These are phyloP conservation scores for Halesus radiatus DNA, from an alignment of 1,140 invertebrate genomes.

Conservation along the genomic window DNA sequence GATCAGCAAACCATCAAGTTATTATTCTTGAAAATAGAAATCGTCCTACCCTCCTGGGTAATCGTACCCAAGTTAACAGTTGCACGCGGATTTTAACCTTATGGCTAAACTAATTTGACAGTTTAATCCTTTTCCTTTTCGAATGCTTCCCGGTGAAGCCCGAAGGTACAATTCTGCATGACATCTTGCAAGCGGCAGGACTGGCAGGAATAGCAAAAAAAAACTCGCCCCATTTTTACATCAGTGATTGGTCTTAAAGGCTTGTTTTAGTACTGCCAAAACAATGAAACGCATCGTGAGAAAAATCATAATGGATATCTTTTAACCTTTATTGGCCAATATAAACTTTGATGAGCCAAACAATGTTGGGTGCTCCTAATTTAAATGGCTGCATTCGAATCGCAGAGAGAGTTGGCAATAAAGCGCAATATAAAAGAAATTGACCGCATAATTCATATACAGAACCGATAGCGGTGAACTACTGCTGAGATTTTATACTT, in stretches of 20 bases:
- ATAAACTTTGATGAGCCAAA: slow-evolving; percentile 12
- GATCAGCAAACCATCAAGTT: too few species aligned
- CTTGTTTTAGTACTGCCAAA: slow-evolving; percentile 11
- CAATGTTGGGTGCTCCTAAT: not conserved
- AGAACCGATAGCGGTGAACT: not conserved
- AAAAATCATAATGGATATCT: slow-evolving; percentile 20
- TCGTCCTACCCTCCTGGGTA: too few species aligned
- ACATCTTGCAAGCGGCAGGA: slow-evolving; percentile 43
- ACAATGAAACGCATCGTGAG: slow-evolving; percentile 20
- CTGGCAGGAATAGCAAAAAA: not conserved
- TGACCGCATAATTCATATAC: not conserved
- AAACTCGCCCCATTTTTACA: slow-evolving; percentile 25
- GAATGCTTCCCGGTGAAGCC: slow-evolving; percentile 44
- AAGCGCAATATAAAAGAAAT: not conserved
- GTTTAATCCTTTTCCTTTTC: slow-evolving; percentile 53
- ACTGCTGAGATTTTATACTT: too few species aligned
- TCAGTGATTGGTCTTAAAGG: not conserved
- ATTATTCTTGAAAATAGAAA: not conserved
- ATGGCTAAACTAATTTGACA: slow-evolving; percentile 50
- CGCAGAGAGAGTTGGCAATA: not conserved
- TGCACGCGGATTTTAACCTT: slow-evolving; percentile 48
- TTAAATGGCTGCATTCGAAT: not conserved
- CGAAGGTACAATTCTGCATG: slow-evolving; percentile 40
- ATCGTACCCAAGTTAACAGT: slow-evolving; percentile 36
- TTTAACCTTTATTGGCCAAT: not conserved